Conservation (phyloP, 2,113 vertebrate genomes). For the Gnathonemus longibarbis region DNA sequence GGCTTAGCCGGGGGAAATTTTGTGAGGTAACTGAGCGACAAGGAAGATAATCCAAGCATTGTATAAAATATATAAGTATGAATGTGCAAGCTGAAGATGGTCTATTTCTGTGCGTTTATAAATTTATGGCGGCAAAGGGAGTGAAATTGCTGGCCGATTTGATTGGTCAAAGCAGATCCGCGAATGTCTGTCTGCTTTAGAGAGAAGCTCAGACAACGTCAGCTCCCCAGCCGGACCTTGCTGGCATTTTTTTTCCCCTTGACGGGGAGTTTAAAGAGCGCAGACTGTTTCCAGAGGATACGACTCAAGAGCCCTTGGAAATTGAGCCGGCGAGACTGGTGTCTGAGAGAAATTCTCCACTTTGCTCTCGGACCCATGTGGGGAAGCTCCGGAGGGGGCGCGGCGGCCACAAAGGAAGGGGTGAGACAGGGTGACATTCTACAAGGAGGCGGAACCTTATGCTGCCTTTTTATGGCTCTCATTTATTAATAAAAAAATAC, state of each 20-base stretch:
- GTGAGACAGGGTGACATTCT: conserved; percentile 57
- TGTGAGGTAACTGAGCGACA: background rate
- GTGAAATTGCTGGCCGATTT: background rate
- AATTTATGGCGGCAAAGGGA: background rate
- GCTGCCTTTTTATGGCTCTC: conserved; percentile 55
- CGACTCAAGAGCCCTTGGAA: conserved; percentile 72
- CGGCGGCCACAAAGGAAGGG: conserved; percentile 55
- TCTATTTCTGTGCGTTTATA: background rate
- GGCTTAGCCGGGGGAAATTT: background rate
- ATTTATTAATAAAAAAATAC: conserved; percentile 52
- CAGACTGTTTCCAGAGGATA: conserved; percentile 75
- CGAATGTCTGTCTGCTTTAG: background rate
- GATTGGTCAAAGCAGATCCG: background rate
- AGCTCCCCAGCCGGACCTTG: background rate
- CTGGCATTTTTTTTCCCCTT: conserved; percentile 31
- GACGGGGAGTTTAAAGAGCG: conserved; percentile 64
- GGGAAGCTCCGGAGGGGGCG: conserved; percentile 65
- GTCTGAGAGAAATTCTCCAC: conserved; percentile 66
- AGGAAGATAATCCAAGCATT: background rate
- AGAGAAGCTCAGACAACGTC: background rate
- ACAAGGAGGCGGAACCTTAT: conserved; percentile 41
- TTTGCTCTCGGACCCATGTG: conserved; percentile 59
- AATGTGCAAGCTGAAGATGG: background rate
- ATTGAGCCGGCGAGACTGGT: conserved; percentile 58
- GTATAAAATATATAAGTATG: background rate